These are phyloP conservation scores for Morus bassanus DNA, from an alignment of 2,797 vertebrate species.

Conservation along the genomic window DNA sequence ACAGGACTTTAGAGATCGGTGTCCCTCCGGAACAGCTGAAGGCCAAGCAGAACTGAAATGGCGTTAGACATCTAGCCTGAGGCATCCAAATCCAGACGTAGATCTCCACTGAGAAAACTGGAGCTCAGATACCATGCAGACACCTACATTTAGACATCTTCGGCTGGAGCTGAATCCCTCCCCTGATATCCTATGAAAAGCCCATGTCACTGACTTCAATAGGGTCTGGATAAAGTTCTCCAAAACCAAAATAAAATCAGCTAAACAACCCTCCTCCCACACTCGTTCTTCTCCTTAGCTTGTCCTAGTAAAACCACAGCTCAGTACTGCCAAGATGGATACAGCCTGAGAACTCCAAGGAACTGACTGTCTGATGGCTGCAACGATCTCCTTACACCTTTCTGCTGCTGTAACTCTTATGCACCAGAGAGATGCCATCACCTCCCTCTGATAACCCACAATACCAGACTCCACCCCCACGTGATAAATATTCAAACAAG, in stretches of 20 bases:
- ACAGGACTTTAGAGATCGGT: not conserved
- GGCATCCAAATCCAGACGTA: not conserved
- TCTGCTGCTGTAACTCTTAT: not conserved
- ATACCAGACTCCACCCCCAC: not conserved
- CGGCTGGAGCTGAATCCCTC: not conserved
- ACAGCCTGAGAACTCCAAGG: not conserved
- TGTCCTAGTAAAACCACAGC: not conserved
- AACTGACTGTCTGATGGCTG: not conserved
- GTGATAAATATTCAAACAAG: conserved; percentile 41
- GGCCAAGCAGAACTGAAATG: not conserved
- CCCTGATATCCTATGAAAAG: not conserved
- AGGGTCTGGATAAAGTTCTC: not conserved
- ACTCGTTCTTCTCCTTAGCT: not conserved
- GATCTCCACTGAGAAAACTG: not conserved
- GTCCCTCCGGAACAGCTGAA: not conserved
- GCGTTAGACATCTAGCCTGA: not conserved
- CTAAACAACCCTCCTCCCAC: not conserved
- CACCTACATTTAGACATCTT: not conserved
- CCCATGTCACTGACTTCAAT: not conserved
- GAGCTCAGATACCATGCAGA: not conserved
- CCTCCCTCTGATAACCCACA: not conserved
- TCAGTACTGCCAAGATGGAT: not conserved
- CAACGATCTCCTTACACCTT: not conserved
- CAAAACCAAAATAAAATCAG: not conserved
- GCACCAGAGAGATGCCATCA: not conserved